Evolutionary conservation across 2,888 invertebrate species (phyloP), one percentile per base, ranked within the genome.

Genomic region (Idaea straminata): DNA sequence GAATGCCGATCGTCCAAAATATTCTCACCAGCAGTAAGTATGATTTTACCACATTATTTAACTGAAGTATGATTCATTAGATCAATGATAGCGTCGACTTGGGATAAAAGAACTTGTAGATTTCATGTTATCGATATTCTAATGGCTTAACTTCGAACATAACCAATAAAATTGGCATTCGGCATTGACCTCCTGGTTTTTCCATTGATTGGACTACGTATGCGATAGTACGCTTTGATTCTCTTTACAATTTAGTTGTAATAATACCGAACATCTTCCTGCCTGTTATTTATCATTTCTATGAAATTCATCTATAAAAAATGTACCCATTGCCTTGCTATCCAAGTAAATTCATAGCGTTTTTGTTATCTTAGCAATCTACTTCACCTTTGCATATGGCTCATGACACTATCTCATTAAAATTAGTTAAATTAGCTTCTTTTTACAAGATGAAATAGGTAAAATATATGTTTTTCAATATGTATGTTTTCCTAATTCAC

Each of bases 1-100:
- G 87, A 87, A 89, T 91, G 88, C 89, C 89, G 85, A 91, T 87
- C 86, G 86, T 87, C 82, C 88, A 85, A 83, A 91, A 84, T 86
- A 81, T 84, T 82, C 83, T 88, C 81, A 85, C 89, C 81, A 90
- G 83, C 88, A 91, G 92, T 92, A 84, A 89, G 91, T 85, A 71
- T 67, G 67, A 63, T 66, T 68, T 70, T 62, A 64, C 72, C 78
- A 81, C 79, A 80, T 83, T n/a, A 77, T 79, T 77, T 82, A 80
- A 79, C 78, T 82, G 80, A 66, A 67, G 71, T 77, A 72, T 84
- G 82, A 84, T 77, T 83, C 81, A 83, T 72, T 69, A 69, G 67
- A 72, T 38, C 63, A 62, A 64, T 69, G 64, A 74, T 47, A 47
- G 47, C 47, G 47, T 10, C 13, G 13, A 47, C 47, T 47, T 7